Evolutionary conservation across 2,113 vertebrate genomes (phyloP), one percentile per base, ranked within the genome.

Genomic region (Salvator merianae): DNA sequence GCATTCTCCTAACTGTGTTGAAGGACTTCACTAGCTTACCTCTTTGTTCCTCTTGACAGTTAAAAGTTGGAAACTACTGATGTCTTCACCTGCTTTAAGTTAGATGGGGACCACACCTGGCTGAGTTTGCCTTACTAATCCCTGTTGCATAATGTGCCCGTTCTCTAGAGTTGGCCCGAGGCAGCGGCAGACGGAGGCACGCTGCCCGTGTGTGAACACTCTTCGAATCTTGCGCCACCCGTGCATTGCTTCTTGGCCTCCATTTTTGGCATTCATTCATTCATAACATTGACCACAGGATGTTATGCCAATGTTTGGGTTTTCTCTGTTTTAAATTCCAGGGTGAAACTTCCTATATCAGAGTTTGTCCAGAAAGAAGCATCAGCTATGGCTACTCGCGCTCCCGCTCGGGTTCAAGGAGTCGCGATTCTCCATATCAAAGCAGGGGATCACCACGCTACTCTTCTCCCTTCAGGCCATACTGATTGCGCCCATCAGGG

Each of bases 321-420:
- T 88, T 88, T 88, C 83, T 75, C 86, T 77, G 90, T 79, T 91
- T 93, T 77, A 55, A 84, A 90, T 93, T 91, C 82, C 88, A 98
- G 98, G 98, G 98, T 71, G 98, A 98, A 94, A 98, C 97, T 3
- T 94, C 97, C 18, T 98, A 97, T 93, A 98, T 98, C 92, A 95
- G 97, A 59, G 98, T 98, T 87, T 96, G 94, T 80, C 97, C 97
- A 91, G 97, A 98, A 90, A 95, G 97, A 88, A 97, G 97, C 83
- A 94, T 96, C 76, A 97, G 95, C 95, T 98, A 95, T 91, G 95
- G 95, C 84, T 97, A 97, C 68, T 98, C 98, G 4, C 96, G 97
- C 68, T 98, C 98, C 92, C 96, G 97, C 36, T 98, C 98, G 92
- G 96, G 97, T 86, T 98, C 97, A 89, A 96, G 97, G 82, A 97